A percentile compares a stretch with the other conserved stretches of the same genome.
phyloP scores from a whole-genome alignment of 2,888 invertebrate species.

The Axea sp. region DNA sequence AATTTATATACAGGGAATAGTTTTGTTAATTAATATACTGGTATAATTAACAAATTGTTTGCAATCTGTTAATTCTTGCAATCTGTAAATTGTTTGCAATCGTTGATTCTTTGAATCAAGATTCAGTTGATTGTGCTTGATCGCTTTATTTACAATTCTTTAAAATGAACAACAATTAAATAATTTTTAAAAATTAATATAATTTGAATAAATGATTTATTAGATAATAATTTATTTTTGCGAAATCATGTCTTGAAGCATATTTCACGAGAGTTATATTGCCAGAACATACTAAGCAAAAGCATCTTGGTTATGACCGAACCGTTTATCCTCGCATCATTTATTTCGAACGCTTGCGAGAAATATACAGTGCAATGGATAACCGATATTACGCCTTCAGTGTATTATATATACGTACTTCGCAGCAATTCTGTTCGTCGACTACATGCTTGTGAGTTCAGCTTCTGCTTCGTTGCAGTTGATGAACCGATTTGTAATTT shows the following conservation, averaged over 20 bases:
- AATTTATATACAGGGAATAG: no score
- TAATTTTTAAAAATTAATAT: no score
- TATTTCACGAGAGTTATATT: slow-evolving; percentile 43
- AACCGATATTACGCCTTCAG: slow-evolving; percentile 35
- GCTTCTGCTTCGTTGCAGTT: slow-evolving; percentile 24
- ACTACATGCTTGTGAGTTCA: slow-evolving; percentile 15
- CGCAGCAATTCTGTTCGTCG: slow-evolving; percentile 19
- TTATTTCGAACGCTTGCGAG: slow-evolving; percentile 39
- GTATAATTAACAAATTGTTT: no score
- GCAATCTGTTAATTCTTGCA: no score
- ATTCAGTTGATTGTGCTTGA: no score
- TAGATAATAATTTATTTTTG: no score
- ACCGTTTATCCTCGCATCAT: slow-evolving; percentile 54
- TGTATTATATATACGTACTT: slow-evolving; percentile 30
- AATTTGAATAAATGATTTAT: no score
- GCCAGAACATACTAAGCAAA: slow-evolving; percentile 27
- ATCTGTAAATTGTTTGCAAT: no score
- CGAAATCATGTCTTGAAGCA: background rate
- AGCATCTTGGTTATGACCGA: slow-evolving; percentile 57
- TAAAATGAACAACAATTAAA: no score
- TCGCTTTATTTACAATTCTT: no score
- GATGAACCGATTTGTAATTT: slow-evolving; percentile 47
- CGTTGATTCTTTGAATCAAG: no score
- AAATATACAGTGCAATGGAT: slow-evolving; percentile 43
- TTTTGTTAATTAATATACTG: no score